Evolutionary conservation across 2,888 invertebrate genomes (phyloP).

Genomic region (Thymelicus lineola): DNA sequence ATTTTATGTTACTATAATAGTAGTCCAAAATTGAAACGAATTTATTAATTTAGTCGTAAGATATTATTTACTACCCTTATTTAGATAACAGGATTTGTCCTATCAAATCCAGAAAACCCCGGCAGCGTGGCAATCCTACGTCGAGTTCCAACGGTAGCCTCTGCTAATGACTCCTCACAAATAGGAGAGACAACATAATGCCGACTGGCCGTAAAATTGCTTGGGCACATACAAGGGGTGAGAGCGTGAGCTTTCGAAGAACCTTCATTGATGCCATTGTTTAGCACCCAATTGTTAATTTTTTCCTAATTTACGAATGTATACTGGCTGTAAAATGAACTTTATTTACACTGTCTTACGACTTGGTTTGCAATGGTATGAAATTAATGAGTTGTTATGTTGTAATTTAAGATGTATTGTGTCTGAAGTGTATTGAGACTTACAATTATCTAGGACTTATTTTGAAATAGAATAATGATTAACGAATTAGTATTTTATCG

Average conservation of each 20-base stretch:
- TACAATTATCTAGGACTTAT: neutral
- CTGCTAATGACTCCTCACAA: constrained; percentile 63
- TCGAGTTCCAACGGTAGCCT: constrained; percentile 51
- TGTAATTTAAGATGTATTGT: neutral
- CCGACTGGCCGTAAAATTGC: constrained; percentile 63
- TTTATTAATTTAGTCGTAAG: too few relatives aligned
- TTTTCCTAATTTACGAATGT: constrained; percentile 1
- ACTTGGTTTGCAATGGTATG: neutral
- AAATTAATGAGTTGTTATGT: neutral
- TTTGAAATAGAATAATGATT: neutral
- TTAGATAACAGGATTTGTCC: too few relatives aligned
- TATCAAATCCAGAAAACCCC: too few relatives aligned
- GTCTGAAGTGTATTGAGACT: neutral
- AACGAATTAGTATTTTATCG: too few relatives aligned
- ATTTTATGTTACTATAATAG: too few relatives aligned
- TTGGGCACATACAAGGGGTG: constrained; percentile 52
- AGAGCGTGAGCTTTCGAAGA: constrained; percentile 14
- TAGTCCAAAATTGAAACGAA: too few relatives aligned
- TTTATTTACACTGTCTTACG: neutral
- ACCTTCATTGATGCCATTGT: constrained; percentile 23
- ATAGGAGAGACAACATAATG: constrained; percentile 61
- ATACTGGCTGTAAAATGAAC: neutral
- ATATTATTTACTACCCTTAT: too few relatives aligned
- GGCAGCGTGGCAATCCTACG: neutral
- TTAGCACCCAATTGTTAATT: constrained; percentile 16